Evolutionary conservation across 2,797 vertebrate genomes (phyloP).

Genomic region (Aselliscus stoliczkanus): DNA sequence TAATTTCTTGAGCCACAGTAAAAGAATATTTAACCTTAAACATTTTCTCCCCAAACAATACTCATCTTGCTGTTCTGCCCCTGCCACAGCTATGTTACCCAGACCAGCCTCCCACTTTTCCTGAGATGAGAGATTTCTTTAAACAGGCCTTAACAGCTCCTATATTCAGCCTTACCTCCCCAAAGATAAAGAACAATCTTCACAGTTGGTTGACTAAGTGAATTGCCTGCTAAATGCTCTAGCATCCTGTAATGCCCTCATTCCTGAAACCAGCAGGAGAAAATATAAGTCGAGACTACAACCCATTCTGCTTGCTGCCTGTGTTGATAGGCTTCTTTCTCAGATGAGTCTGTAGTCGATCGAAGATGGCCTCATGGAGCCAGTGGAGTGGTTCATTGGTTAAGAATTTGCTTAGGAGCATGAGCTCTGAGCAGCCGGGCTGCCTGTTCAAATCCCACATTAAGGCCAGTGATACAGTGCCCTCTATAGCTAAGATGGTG

Average conservation of each 20-base stretch:
- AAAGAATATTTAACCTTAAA: background rate
- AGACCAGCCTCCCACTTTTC: background rate
- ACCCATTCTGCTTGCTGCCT: background rate
- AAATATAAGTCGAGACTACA: background rate
- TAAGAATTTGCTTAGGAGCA: too few species aligned
- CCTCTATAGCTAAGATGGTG: too few species aligned
- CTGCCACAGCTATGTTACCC: background rate
- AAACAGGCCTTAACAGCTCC: background rate
- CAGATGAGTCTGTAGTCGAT: background rate
- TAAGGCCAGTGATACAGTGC: too few species aligned
- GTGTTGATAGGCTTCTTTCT: background rate
- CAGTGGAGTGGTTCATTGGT: too few species aligned
- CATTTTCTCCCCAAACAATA: background rate
- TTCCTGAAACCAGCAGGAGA: background rate
- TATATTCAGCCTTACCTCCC: background rate
- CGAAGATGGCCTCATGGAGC: background rate
- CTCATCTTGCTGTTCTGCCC: background rate
- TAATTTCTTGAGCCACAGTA: background rate
- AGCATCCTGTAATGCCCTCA: background rate
- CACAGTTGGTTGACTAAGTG: background rate
- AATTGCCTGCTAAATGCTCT: slow-evolving; percentile 8
- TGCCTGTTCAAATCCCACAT: too few species aligned
- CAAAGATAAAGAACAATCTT: slow-evolving; percentile 11
- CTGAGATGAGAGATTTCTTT: background rate
- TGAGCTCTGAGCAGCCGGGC: too few species aligned